Conservation (phyloP, 2,113 vertebrate genomes). For the Neotoma lepida region DNA sequence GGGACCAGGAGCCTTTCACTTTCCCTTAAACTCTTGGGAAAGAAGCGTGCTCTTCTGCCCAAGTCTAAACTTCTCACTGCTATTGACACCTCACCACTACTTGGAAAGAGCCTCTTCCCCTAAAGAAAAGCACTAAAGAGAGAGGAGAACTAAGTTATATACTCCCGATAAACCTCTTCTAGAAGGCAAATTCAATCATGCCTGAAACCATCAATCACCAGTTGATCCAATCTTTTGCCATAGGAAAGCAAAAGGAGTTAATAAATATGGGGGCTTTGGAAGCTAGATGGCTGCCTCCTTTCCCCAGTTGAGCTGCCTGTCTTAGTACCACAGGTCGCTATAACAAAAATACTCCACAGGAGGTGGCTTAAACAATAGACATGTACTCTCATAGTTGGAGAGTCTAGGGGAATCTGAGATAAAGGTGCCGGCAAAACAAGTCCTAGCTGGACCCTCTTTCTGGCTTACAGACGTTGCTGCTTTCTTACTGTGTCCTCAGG, state of each 20-base stretch:
- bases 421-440: not conserved
- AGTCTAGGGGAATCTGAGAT: not conserved
- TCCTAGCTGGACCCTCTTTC: not conserved
- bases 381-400: not conserved
- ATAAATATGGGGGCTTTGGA: not conserved
- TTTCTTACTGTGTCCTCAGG: not conserved
- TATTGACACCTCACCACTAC: not conserved
- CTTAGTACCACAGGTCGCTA: not conserved
- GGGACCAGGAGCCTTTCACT: not conserved
- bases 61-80: not conserved
- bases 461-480: not conserved
- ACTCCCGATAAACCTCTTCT: not conserved
- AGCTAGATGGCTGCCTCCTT: not conserved
- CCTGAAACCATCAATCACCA: not conserved
- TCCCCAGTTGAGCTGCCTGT: not conserved
- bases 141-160: not conserved
- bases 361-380: not conserved
- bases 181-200: not conserved
- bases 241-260: slow-evolving; percentile 24
- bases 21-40: not conserved
- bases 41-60: not conserved
- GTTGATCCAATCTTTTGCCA: slow-evolving; percentile 8
- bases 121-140: slow-evolving; percentile 17
- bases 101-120: not conserved
- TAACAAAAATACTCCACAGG: not conserved